A percentile compares a stretch with the other conserved stretches of the same genome.
phyloP scores from a whole-genome alignment of 2,797 vertebrate species.

The Xenopus petersii region DNA sequence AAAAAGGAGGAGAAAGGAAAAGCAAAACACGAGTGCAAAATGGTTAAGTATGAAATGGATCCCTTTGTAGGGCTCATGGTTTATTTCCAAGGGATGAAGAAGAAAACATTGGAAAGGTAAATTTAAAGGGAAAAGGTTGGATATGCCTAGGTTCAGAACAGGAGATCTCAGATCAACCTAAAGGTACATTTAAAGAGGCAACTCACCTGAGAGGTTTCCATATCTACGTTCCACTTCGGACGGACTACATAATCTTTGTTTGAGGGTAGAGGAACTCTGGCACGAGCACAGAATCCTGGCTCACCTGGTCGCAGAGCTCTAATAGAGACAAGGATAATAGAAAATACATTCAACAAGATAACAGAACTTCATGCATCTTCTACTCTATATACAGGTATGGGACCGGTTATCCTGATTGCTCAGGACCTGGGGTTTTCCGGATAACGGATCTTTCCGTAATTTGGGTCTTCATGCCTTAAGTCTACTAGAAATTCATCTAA shows the following conservation, averaged over 20 bases:
- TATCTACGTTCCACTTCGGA: slow-evolving; percentile 95
- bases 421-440: no score
- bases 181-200: not conserved
- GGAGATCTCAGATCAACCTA: no score
- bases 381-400: no score
- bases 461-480: no score
- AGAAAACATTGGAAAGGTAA: not conserved
- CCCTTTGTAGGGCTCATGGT: not conserved
- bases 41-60: slow-evolving; percentile 9
- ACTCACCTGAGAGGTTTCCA: slow-evolving; percentile 88
- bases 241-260: slow-evolving; percentile 97
- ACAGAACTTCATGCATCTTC: no score
- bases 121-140: not conserved
- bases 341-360: not conserved
- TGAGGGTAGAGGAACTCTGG: slow-evolving; percentile 92
- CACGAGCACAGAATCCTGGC: slow-evolving; percentile 92
- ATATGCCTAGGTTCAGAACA: not conserved
- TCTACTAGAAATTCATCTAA: no score
- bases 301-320: slow-evolving; percentile 92
- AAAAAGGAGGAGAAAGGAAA: not conserved
- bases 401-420: no score
- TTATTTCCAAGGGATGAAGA: not conserved
- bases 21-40: not conserved
- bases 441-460: no score
- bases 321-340: slow-evolving; percentile 1